Conservation (phyloP, 1,140 invertebrate genomes). For the Antheraea mylitta region DNA sequence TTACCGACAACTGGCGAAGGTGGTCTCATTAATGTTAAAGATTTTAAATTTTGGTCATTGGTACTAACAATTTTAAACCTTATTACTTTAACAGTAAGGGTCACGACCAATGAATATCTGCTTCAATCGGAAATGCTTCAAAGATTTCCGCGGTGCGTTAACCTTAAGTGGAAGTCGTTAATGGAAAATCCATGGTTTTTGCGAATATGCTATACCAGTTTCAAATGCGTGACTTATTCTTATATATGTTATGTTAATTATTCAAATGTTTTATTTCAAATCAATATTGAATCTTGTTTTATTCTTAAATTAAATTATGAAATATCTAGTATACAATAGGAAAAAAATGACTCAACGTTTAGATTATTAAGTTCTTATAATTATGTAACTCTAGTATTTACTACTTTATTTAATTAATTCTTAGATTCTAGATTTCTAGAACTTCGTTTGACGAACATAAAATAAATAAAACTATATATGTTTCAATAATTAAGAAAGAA, state of each 20-base stretch:
- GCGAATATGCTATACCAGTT: neutral
- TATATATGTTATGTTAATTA: neutral
- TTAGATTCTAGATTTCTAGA: no score
- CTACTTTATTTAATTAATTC: no score
- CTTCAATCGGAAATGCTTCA: slow-evolving; percentile 30
- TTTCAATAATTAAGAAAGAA: no score
- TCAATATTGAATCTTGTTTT: neutral
- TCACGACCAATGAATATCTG: slow-evolving; percentile 1
- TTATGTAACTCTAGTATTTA: no score
- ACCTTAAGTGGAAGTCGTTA: slow-evolving; percentile 22
- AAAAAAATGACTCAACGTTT: no score
- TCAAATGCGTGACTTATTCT: neutral
- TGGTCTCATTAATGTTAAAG: neutral
- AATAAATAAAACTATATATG: no score
- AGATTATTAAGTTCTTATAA: no score
- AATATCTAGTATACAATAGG: no score
- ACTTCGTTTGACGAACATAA: no score
- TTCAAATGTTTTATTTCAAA: neutral
- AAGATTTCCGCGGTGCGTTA: slow-evolving; percentile 32
- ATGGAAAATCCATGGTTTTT: slow-evolving; percentile 24
- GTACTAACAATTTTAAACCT: slow-evolving; percentile 11
- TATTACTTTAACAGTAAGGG: slow-evolving; percentile 8
- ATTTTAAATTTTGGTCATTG: neutral
- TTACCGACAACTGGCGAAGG: slow-evolving; percentile 5
- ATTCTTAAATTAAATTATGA: neutral